Percentiles rank a stretch among this genome's conserved stretches.
phyloP scores from a whole-genome alignment of 2,888 invertebrate species.

The Conomelus anceps region DNA sequence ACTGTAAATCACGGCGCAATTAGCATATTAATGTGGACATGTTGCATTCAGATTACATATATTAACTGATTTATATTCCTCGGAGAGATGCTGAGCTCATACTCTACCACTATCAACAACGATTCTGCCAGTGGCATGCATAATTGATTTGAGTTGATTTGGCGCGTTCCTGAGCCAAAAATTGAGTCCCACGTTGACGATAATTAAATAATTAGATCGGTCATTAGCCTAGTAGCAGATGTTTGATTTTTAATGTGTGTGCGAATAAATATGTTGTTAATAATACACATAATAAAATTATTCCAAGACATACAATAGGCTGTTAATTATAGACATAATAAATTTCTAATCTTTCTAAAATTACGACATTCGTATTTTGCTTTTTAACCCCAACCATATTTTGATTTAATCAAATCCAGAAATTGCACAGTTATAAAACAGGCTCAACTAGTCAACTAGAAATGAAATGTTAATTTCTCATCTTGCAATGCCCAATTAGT shows the following conservation, averaged over 20 bases:
- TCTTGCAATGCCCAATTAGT: too few relatives aligned
- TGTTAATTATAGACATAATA: too few relatives aligned
- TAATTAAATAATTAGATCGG: too few relatives aligned
- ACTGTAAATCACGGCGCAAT: background rate
- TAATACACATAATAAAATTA: background rate
- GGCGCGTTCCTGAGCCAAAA: background rate
- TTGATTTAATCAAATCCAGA: too few relatives aligned
- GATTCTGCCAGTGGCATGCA: background rate
- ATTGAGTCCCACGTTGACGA: background rate
- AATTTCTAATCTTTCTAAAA: too few relatives aligned
- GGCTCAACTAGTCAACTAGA: too few relatives aligned
- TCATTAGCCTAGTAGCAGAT: background rate
- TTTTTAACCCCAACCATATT: too few relatives aligned
- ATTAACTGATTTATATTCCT: background rate
- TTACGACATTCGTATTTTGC: too few relatives aligned
- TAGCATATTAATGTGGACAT: background rate
- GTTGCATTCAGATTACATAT: background rate
- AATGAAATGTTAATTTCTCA: too few relatives aligned
- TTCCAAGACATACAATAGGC: background rate
- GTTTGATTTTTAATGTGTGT: background rate
- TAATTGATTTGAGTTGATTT: background rate
- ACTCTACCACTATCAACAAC: background rate
- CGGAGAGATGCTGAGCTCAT: background rate
- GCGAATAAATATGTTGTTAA: background rate
- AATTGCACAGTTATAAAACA: too few relatives aligned